Evolutionary conservation across 2,888 invertebrate species (phyloP).

Genomic region (Plemyria rubiginata): DNA sequence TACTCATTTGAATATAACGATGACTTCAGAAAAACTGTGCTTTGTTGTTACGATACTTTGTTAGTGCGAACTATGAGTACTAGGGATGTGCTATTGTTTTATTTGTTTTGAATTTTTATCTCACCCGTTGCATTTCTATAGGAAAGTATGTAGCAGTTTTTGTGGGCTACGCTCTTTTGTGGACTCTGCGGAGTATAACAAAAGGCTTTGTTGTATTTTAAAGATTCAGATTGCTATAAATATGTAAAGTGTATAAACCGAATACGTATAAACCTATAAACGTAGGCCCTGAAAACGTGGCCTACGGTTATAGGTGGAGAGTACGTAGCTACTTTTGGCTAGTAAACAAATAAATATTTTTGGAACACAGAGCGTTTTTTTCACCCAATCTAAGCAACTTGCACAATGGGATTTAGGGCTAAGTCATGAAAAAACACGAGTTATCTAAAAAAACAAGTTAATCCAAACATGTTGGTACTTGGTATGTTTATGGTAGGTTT

Average conservation of each 20-base stretch:
- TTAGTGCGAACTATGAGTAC: background rate
- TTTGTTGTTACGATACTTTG: background rate
- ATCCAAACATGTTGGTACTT: no score
- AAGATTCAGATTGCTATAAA: conserved; percentile 14
- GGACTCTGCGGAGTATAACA: conserved; percentile 9
- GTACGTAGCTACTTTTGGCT: no score
- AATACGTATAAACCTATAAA: no score
- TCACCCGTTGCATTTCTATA: conserved; percentile 27
- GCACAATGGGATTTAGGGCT: no score
- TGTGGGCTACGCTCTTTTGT: conserved; percentile 25
- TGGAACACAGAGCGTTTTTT: no score
- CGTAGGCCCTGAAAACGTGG: background rate
- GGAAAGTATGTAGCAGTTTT: conserved; percentile 13
- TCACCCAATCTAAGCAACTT: no score
- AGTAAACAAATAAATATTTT: no score
- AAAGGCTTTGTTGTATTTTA: conserved; percentile 23
- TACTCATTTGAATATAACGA: background rate
- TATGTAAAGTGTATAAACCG: background rate
- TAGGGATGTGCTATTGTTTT: conserved; percentile 19
- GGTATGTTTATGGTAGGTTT: no score
- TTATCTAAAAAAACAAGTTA: no score
- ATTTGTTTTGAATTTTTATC: conserved; percentile 24
- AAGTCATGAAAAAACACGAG: no score
- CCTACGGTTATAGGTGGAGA: no score
- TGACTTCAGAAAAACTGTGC: background rate